Conservation (phyloP, 2,888 invertebrate genomes). For the Nemoura dubitans region DNA sequence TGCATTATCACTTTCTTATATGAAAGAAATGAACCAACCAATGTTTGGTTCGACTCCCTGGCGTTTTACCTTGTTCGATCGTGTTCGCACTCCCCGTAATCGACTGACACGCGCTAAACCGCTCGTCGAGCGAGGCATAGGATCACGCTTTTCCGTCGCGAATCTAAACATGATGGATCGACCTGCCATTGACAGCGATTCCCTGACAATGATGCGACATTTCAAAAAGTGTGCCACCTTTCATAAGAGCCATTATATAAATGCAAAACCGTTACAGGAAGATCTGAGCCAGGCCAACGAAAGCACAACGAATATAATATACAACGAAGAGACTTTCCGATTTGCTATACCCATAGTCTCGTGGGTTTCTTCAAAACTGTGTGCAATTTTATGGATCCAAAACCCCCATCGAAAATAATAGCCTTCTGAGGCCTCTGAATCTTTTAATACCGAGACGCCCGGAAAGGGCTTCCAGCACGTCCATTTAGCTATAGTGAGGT, state of each 20-base stretch:
- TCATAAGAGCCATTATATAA: background rate
- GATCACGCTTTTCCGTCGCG: background rate
- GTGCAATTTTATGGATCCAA: background rate
- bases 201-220: background rate
- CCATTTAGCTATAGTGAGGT: background rate
- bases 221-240: background rate
- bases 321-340: background rate
- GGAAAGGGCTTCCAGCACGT: background rate
- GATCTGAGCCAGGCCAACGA: background rate
- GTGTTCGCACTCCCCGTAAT: no score
- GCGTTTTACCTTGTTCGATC: background rate
- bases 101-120: background rate
- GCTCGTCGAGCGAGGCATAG: background rate
- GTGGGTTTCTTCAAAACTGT: background rate
- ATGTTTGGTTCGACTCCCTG: background rate
- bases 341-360: background rate
- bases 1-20: no score
- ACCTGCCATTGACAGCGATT: background rate
- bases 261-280: conserved; percentile 51
- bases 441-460: background rate
- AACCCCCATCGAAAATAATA: background rate
- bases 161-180: background rate
- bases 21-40: background rate
- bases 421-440: background rate
- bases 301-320: conserved; percentile 51